These are phyloP conservation scores for Phalera bucephala DNA, from an alignment of 2,888 invertebrate species.

Conservation along the genomic window DNA sequence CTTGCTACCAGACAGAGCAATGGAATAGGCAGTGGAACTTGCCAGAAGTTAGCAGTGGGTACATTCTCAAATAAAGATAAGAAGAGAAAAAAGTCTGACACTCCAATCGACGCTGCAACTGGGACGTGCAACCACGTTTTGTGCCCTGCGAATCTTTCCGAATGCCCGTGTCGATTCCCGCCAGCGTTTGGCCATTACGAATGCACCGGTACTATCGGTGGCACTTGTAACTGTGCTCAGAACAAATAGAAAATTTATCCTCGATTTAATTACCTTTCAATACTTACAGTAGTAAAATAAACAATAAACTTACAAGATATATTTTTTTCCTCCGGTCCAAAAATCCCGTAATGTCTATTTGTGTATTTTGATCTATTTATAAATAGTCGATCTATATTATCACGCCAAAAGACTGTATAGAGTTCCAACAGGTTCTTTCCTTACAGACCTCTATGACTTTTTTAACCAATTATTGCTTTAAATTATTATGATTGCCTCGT, in stretches of 20 bases:
- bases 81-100: neutral
- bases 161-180: slow-evolving; percentile 45
- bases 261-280: no score
- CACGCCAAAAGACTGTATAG: no score
- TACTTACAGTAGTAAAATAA: no score
- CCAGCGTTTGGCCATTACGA: slow-evolving; percentile 41
- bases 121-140: neutral
- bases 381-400: no score
- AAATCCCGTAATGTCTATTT: no score
- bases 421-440: no score
- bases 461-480: no score
- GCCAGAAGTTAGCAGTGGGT: neutral
- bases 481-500: no score
- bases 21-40: slow-evolving; percentile 1
- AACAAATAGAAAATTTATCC: slow-evolving; percentile 4
- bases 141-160: slow-evolving; percentile 5
- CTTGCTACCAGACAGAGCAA: neutral
- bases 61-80: neutral
- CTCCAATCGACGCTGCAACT: neutral
- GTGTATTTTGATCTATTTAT: no score
- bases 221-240: slow-evolving; percentile 39
- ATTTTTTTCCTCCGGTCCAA: no score
- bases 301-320: no score
- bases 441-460: no score
- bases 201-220: slow-evolving; percentile 47